A percentile compares a stretch with the other conserved stretches of the same genome.
Conservation (phyloP, 2,113 vertebrate genomes). For the Zosterops borbonicus region DNA sequence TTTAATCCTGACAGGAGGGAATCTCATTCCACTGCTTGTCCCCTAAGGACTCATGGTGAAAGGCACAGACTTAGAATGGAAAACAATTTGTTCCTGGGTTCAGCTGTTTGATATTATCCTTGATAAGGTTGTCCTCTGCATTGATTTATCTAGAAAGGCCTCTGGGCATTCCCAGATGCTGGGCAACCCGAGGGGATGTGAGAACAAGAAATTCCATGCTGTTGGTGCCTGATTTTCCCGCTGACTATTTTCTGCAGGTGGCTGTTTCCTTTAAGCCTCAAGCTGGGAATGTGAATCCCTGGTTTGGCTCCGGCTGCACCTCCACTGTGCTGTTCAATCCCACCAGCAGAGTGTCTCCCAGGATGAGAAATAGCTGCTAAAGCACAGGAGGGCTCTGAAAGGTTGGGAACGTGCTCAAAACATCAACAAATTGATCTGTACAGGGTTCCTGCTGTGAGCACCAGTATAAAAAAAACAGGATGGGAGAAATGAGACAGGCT, state of each 20-base stretch:
- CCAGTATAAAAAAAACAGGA: neutral
- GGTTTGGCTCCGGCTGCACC: neutral
- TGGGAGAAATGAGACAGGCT: neutral
- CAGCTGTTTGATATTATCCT: neutral
- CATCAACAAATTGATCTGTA: neutral
- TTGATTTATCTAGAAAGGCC: neutral
- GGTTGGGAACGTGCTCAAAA: neutral
- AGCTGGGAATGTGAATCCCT: neutral
- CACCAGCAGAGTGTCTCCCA: conserved; percentile 51
- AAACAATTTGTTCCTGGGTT: neutral
- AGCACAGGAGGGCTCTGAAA: neutral
- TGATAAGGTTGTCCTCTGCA: neutral
- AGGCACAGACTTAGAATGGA: fast-evolving
- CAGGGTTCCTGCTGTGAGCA: neutral
- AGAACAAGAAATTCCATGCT: neutral
- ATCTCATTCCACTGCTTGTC: neutral
- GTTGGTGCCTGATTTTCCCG: neutral
- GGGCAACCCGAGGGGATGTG: fast-evolving
- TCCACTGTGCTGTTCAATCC: neutral
- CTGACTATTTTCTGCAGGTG: neutral
- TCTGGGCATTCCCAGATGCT: neutral
- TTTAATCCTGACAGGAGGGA: neutral
- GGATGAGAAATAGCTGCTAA: neutral
- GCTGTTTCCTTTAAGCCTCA: neutral
- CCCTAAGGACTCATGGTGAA: neutral